These are phyloP conservation scores for Maccullochella peelii DNA, from an alignment of 2,113 vertebrate species.

Conservation along the genomic window DNA sequence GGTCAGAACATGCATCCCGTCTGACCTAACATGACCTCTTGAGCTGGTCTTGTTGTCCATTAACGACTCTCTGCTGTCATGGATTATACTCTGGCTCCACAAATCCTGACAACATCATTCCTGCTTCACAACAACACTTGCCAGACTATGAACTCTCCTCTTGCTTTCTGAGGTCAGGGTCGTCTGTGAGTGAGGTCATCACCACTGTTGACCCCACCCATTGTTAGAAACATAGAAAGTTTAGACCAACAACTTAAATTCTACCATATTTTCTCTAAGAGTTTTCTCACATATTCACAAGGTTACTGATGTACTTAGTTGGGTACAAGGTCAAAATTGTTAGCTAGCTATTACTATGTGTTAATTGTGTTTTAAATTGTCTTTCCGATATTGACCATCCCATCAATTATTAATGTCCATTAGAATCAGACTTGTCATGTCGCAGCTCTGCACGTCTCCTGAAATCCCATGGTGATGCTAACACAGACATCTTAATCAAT, in stretches of 20 bases:
- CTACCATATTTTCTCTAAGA: neutral
- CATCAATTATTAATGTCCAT: conserved; percentile 76
- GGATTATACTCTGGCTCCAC: conserved; percentile 46
- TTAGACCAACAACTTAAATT: neutral
- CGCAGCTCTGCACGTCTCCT: conserved; percentile 29
- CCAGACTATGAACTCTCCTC: neutral
- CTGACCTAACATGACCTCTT: conserved; percentile 21
- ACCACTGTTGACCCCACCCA: neutral
- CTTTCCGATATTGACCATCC: conserved; percentile 23
- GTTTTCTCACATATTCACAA: neutral
- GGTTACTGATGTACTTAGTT: neutral
- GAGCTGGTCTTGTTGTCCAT: conserved; percentile 37
- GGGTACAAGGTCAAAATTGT: neutral
- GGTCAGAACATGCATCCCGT: neutral
- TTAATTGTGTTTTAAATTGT: neutral
- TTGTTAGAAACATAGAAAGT: neutral
- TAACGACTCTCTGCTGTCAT: conserved; percentile 39
- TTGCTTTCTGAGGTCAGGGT: neutral
- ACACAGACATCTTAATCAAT: conserved; percentile 64
- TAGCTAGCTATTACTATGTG: neutral
- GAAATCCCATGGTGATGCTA: conserved; percentile 45
- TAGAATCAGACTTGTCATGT: conserved; percentile 67
- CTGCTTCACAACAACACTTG: neutral
- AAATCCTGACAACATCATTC: conserved; percentile 35
- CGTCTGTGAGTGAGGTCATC: neutral